These are phyloP conservation scores for Geodia barretti DNA, from an alignment of 37 sponge, comb jelly and placozoan genomes.

Conservation along the genomic window DNA sequence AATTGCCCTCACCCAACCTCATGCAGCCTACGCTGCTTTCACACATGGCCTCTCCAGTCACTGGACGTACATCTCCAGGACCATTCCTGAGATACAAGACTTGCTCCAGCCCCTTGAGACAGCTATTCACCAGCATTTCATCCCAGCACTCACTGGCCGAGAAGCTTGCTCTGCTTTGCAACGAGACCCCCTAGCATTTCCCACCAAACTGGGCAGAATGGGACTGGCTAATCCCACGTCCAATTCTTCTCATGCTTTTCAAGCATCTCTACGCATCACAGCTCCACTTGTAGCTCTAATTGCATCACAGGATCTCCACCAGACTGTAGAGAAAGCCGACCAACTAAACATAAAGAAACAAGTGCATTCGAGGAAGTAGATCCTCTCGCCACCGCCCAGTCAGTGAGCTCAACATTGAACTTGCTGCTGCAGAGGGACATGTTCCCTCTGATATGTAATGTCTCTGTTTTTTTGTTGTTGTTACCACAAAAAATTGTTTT, in stretches of 20 bases:
- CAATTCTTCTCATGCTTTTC: not conserved
- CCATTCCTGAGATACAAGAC: slow-evolving; percentile 1
- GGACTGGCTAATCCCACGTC: not conserved
- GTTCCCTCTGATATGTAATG: too few relatives aligned
- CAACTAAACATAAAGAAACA: not conserved
- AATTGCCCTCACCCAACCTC: slow-evolving; percentile 39
- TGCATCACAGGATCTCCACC: not conserved
- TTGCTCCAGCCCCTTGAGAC: slow-evolving; percentile 35
- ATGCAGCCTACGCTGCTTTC: slow-evolving; percentile 41
- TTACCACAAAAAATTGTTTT: too few relatives aligned
- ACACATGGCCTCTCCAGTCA: slow-evolving; percentile 15
- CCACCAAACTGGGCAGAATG: slow-evolving; percentile 11
- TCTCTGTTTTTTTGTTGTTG: too few relatives aligned
- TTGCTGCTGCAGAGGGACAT: too few relatives aligned
- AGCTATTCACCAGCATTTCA: not conserved
- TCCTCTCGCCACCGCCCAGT: too few relatives aligned
- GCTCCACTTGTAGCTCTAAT: slow-evolving; percentile 3
- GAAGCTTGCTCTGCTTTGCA: not conserved
- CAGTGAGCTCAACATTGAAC: too few relatives aligned
- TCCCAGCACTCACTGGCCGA: slow-evolving; percentile 16
- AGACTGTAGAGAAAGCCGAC: not conserved
- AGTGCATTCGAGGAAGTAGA: too few relatives aligned
- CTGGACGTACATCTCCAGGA: slow-evolving; percentile 29
- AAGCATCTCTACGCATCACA: slow-evolving; percentile 5
- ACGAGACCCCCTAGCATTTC: slow-evolving; percentile 7